phyloP scores from a whole-genome alignment of 1,140 invertebrate species.

The Aphis craccivora region DNA sequence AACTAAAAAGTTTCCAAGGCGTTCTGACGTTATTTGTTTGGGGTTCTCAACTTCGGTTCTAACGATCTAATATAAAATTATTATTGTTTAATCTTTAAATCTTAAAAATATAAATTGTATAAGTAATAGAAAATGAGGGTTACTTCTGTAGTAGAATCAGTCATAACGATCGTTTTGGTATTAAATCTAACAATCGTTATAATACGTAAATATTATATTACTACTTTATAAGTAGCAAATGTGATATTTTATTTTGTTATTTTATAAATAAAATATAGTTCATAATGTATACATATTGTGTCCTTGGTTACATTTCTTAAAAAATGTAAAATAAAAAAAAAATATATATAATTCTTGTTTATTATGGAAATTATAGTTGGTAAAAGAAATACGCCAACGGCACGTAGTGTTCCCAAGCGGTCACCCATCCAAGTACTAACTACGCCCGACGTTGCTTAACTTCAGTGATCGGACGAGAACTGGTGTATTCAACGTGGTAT shows the following conservation, averaged over 20 bases:
- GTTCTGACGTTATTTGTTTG: not conserved
- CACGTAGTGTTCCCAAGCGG: slow-evolving; percentile 64
- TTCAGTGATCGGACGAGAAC: slow-evolving; percentile 70
- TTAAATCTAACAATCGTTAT: not conserved
- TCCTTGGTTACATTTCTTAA: not conserved
- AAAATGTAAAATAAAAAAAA: too few species aligned
- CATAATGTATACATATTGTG: not conserved
- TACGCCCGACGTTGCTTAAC: slow-evolving; percentile 68
- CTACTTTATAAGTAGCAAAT: too few species aligned
- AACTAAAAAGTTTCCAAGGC: not conserved
- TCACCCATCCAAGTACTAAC: slow-evolving; percentile 71
- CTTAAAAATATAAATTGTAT: not conserved
- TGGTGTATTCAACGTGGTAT: slow-evolving; percentile 66
- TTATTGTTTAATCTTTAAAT: not conserved
- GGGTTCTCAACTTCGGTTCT: not conserved
- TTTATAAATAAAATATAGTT: not conserved
- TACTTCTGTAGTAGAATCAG: not conserved
- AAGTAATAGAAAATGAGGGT: not conserved
- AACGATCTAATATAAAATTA: not conserved
- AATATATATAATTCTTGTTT: too few species aligned
- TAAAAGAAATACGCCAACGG: slow-evolving; percentile 33
- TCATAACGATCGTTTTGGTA: not conserved
- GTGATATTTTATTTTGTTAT: not conserved
- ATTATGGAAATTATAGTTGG: too few species aligned
- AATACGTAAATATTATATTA: too few species aligned